A percentile compares a stretch with the other conserved stretches of the same genome.
These are phyloP conservation scores for Sigmodon hispidus DNA, from an alignment of 2,113 vertebrate genomes.

Conservation along the genomic window DNA sequence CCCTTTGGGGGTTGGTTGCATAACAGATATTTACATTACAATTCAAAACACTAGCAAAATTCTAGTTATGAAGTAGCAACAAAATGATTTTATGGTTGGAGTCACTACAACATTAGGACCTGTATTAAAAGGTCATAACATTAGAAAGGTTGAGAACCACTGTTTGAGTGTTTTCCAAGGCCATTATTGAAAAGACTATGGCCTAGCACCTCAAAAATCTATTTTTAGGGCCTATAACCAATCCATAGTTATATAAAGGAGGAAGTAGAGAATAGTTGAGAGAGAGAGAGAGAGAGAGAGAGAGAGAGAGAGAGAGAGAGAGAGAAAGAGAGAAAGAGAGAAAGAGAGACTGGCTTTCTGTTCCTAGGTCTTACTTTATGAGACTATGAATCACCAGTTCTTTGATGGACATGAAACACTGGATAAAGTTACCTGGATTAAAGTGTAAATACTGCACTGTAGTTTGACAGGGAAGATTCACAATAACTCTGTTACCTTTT, in stretches of 20 bases:
- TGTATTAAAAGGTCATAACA: not conserved
- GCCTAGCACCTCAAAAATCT: not conserved
- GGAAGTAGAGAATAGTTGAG: not conserved
- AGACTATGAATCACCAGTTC: not conserved
- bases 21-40: not conserved
- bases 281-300: not conserved
- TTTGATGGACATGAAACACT: conserved; percentile 36
- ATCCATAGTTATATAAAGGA: not conserved
- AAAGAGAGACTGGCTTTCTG: not conserved
- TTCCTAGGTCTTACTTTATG: not conserved
- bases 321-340: not conserved
- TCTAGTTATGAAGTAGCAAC: not conserved
- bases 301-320: not conserved
- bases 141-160: not conserved
- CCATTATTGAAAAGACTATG: not conserved
- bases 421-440: conserved; percentile 1
- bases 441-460: not conserved
- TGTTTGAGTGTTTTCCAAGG: not conserved
- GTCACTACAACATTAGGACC: not conserved
- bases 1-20: not conserved
- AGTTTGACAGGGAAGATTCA: conserved; percentile 18
- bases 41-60: not conserved
- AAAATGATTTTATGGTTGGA: not conserved
- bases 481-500: not conserved
- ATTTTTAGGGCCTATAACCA: not conserved